These are phyloP conservation scores for Himantopus leucocephalus DNA, from an alignment of 2,113 vertebrate genomes.

Conservation along the genomic window DNA sequence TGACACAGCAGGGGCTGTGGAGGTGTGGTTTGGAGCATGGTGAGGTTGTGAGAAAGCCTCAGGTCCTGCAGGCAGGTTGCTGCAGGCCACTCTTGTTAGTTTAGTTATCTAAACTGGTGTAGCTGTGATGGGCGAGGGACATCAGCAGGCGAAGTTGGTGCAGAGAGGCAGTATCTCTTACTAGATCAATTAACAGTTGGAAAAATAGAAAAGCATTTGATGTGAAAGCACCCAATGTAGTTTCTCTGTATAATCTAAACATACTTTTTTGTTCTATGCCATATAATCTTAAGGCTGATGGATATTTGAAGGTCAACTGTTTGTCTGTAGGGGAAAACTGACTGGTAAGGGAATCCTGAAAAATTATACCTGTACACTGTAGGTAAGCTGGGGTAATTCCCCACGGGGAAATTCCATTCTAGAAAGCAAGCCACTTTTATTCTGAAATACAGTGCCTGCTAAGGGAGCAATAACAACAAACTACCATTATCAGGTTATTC, in stretches of 20 bases:
- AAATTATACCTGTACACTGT: neutral
- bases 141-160: neutral
- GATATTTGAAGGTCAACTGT: neutral
- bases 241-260: neutral
- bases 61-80: neutral
- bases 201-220: neutral
- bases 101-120: neutral
- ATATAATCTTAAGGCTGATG: neutral
- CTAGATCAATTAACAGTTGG: neutral
- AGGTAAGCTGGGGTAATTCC: neutral
- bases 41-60: neutral
- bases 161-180: neutral
- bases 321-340: neutral
- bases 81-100: neutral
- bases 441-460: neutral
- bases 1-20: fast-evolving
- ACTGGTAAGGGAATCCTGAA: neutral
- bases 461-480: neutral
- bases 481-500: neutral
- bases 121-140: neutral
- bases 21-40: neutral
- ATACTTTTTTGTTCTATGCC: neutral
- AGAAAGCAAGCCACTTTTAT: neutral
- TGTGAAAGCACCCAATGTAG: neutral
- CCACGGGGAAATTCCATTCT: neutral